Evolutionary conservation across 1,140 invertebrate genomes (phyloP).

Genomic region (Drosophila ambigua): DNA sequence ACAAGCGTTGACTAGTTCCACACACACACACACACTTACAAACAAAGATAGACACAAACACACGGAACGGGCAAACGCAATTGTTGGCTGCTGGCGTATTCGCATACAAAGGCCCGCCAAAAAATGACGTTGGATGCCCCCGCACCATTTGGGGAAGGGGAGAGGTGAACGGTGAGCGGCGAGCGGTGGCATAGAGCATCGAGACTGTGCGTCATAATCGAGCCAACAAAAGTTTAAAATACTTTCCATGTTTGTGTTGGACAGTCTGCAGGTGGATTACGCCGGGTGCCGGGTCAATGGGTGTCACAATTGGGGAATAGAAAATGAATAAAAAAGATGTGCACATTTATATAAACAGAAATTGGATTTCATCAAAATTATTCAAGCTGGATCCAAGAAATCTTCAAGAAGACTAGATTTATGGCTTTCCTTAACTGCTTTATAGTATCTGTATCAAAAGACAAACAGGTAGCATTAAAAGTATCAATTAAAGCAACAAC

Average conservation of each 20-base stretch:
- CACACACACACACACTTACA: not conserved
- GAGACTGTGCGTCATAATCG: conserved; percentile 31
- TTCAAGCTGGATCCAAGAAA: too few species aligned
- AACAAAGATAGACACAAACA: too few species aligned
- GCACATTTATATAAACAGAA: too few species aligned
- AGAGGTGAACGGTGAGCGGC: too few species aligned
- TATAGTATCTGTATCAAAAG: too few species aligned
- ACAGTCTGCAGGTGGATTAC: conserved; percentile 7
- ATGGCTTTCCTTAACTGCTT: too few species aligned
- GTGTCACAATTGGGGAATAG: conserved; percentile 4
- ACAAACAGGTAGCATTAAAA: too few species aligned
- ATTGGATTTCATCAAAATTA: too few species aligned
- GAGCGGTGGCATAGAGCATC: not conserved
- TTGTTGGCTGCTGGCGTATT: not conserved
- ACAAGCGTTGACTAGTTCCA: conserved; percentile 21
- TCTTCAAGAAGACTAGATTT: too few species aligned
- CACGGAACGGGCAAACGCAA: not conserved
- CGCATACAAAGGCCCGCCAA: not conserved
- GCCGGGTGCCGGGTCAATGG: conserved; percentile 11
- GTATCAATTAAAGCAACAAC: too few species aligned
- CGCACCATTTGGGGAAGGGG: too few species aligned
- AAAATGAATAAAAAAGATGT: too few species aligned
- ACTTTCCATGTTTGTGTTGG: conserved; percentile 34
- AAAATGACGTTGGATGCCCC: not conserved
- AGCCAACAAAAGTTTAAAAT: conserved; percentile 37